Conservation (phyloP, 2,113 vertebrate species). For the Phasianus colchicus region DNA sequence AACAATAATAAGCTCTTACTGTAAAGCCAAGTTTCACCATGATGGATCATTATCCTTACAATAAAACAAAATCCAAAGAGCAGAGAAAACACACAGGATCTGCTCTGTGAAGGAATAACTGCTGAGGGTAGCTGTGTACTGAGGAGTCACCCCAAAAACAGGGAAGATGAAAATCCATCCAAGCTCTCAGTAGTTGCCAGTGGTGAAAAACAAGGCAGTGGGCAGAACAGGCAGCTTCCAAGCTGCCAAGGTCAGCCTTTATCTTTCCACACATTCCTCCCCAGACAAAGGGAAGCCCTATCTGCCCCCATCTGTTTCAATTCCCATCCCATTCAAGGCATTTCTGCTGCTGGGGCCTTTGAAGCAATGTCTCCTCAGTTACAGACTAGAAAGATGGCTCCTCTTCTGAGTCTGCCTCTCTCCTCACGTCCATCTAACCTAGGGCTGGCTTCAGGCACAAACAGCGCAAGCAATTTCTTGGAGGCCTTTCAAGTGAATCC, state of each 20-base stretch:
- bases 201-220: not conserved
- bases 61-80: not conserved
- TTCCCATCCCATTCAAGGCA: not conserved
- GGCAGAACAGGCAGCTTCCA: not conserved
- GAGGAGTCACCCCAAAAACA: not conserved
- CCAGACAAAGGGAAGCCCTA: not conserved
- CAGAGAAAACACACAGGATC: not conserved
- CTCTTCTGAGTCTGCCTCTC: not conserved
- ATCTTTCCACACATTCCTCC: not conserved
- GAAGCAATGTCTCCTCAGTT: not conserved
- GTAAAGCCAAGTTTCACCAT: conserved; percentile 21
- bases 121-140: not conserved
- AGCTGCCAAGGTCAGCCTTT: not conserved
- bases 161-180: not conserved
- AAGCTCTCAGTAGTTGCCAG: not conserved
- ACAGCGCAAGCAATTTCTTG: not conserved
- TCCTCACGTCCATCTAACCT: not conserved
- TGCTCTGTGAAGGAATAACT: not conserved
- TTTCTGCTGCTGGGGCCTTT: not conserved
- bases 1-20: conserved; percentile 41
- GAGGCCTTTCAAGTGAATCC: not conserved
- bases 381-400: not conserved
- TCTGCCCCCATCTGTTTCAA: not conserved
- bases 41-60: conserved; percentile 11
- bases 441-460: not conserved